Evolutionary conservation across 2,113 vertebrate genomes (phyloP), one percentile per base, ranked within the genome.

Genomic region (Opisthocomus hoazin): DNA sequence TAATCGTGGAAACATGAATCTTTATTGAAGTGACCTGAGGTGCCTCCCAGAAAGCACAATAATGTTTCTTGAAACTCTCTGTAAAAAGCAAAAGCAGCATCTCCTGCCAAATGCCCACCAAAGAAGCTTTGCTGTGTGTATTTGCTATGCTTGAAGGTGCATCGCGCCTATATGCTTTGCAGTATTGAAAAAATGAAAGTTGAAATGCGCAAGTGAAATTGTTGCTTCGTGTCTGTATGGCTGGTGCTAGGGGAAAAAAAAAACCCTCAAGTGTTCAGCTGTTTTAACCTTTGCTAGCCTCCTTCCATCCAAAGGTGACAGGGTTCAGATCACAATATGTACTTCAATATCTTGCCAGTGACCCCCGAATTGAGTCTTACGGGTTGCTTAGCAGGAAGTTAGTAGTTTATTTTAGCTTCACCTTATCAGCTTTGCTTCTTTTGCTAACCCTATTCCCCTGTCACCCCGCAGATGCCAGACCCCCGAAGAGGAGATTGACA

Each of bases 261-360:
- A 93, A 89, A 14, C 17, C 13, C 94, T 90, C 61, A 94, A 96
- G 95, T 97, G 96, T 97, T 92, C 79, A 97, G 98, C 98, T 99
- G 98, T 99, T 99, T 99, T 99, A 99, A 99, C 99, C 99, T 99
- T 98, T 99, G 99, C 97, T 98, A 97, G 98, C 98, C 98, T 98
- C 98, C 98, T 98, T 98, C 98, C 98, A 98, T 98, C 98, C 97
- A 98, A 97, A 98, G 98, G 98, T 99, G 99, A 99, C 97, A 98
- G 98, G 98, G 99, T 99, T 99, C 99, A 99, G 98, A 98, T 98
- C 98, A 97, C 98, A 98, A 98, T 98, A 98, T 98, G 98, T 98
- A 98, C 98, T 98, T 98, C 98, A 98, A 98, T 98, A 98, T 98
- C 98, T 98, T 98, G 98, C 98, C 98, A 98, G 98, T 99, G 99